A percentile compares a stretch with the other conserved stretches of the same genome.
Evolutionary conservation across 1,140 invertebrate species (phyloP).

Genomic region (Achroia grisella): DNA sequence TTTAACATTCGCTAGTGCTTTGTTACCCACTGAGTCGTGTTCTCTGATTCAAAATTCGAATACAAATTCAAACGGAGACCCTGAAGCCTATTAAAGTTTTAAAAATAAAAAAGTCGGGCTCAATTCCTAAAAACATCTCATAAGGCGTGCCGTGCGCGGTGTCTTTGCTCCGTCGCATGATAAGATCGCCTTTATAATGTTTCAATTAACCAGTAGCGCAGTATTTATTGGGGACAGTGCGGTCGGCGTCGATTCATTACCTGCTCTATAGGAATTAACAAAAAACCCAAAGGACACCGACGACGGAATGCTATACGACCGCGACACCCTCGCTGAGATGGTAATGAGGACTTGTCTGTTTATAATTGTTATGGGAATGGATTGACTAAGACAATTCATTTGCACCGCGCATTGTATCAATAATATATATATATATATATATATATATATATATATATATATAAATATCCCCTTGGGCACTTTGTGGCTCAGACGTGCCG

Average conservation of each 20-base stretch:
- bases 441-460: no score
- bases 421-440: no score
- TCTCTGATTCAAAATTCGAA: slow-evolving; percentile 19
- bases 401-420: no score
- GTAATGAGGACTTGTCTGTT: no score
- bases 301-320: slow-evolving; percentile 22
- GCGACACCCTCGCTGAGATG: background rate
- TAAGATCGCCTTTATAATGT: slow-evolving; percentile 61
- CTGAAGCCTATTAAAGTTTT: slow-evolving; percentile 12
- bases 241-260: slow-evolving; percentile 35
- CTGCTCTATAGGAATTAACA: slow-evolving; percentile 23
- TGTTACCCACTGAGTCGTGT: slow-evolving; percentile 33
- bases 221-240: slow-evolving; percentile 50
- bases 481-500: no score
- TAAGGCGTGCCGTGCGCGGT: slow-evolving; percentile 21
- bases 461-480: no score
- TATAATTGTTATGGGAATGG: no score
- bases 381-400: no score
- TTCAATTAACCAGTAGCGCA: slow-evolving; percentile 63
- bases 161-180: slow-evolving; percentile 27
- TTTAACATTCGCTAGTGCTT: slow-evolving; percentile 30
- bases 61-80: background rate
- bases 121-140: slow-evolving; percentile 26
- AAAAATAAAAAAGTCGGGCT: slow-evolving; percentile 17
- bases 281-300: slow-evolving; percentile 31